These are phyloP conservation scores for Enteromius unitaeniatus DNA, from an alignment of 2,797 vertebrate genomes.

Conservation along the genomic window DNA sequence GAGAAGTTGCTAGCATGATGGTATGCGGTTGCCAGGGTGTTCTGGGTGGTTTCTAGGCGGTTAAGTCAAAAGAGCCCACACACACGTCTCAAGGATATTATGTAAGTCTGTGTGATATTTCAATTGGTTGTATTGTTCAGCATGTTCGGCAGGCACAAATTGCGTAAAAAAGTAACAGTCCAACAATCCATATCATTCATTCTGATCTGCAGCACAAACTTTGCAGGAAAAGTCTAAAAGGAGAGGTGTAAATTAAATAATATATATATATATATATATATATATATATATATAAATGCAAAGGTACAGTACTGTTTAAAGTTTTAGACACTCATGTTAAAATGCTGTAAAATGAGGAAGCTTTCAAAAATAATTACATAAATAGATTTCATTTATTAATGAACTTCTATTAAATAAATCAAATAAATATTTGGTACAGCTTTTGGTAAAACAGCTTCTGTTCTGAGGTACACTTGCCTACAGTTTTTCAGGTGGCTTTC, in stretches of 20 bases:
- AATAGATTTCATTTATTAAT: too few species aligned
- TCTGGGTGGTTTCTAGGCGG: background rate
- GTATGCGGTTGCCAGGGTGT: background rate
- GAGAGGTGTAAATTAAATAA: background rate
- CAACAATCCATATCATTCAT: background rate
- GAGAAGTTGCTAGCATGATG: slow-evolving; percentile 23
- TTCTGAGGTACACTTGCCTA: too few species aligned
- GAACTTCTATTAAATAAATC: too few species aligned
- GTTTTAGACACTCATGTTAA: too few species aligned
- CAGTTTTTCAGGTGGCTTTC: too few species aligned
- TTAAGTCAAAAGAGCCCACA: slow-evolving; percentile 27
- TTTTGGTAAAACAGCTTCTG: too few species aligned
- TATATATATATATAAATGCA: too few species aligned
- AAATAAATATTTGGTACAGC: too few species aligned
- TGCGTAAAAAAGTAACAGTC: background rate
- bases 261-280: too few species aligned
- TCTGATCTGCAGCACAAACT: background rate
- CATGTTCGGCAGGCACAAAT: background rate
- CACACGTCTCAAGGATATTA: slow-evolving; percentile 9
- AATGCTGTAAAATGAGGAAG: too few species aligned
- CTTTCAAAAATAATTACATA: too few species aligned
- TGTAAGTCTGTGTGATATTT: background rate
- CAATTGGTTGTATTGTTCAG: background rate
- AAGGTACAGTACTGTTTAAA: too few species aligned
- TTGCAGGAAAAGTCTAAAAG: background rate